Base-by-base conservation (phyloP, 2,888 invertebrate species). In the Catotricha subobsoleta region DNA sequence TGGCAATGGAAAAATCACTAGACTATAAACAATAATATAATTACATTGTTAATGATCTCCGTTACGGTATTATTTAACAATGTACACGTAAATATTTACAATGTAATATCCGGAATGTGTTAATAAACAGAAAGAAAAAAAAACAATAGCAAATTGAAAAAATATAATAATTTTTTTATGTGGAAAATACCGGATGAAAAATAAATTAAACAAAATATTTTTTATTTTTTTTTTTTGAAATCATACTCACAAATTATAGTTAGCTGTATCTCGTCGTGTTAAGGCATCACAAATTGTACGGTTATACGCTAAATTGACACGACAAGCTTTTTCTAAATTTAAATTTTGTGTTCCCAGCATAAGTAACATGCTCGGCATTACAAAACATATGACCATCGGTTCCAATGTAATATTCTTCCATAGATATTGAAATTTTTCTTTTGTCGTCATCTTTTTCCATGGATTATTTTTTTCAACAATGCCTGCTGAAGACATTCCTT, bases 251-350 rank as follows among this genome's bases (percentile, higher is more conserved):
- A 57, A 46, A 40, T 59, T 61, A 44, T 61, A 63, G 45, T 63
- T 61, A 34, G 71, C 70, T 16, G 83, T 84, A 49, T 81, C 72
- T 52, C 84, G 68, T 41, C 70, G 67, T 2, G 80, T 76, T 28
- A 87, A 60, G 0, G 86, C 82, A 51, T 78, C 76, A 57, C 87
- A 87, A 3, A 84, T 69, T 48, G 74, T 71, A 42, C 73, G 71
- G 1, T 76, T 69, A 51, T 78, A 83, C 8, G 64, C 68, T 51
- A 86, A 67, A 58, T 87, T 87, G 1, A 86, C 84, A 47, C 84
- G 65, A 55, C 87, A 87, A 1, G 86, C 86, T 60, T 87, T 86
- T 58, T 86, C 86, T 53, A 86, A 66, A 57, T 83, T 83, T 39
- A 87, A 64, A 59, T 86, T 86, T 60, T 86, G 86, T 31, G 83